Evolutionary conservation across 2,797 vertebrate species (phyloP), one percentile per base, ranked within the genome.

Genomic region (Hypotaenidia okinawae): DNA sequence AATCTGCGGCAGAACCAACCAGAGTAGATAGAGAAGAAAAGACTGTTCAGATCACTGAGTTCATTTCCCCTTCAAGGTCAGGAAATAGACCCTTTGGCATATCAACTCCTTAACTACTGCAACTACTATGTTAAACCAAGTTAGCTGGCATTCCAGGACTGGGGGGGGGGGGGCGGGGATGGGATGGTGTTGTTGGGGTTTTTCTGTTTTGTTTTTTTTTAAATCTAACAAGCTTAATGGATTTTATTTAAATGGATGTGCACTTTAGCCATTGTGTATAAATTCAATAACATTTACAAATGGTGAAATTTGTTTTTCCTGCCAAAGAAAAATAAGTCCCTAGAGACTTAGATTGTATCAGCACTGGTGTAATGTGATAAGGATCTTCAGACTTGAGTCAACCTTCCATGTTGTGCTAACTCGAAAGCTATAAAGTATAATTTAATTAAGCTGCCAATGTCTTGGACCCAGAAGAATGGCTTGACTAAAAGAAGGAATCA

Each of bases 251-350:
- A 95, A 94, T 95, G 84, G 88, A 92, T 92, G 54, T 87, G 81
- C 84, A 90, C 90, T 95, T 94, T 74, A 92, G 39, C 73, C 58
- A 76, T 89, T 90, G 84, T 94, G 24, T 94, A 68, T 95, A 90
- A 91, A 93, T 93, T 96, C 90, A 95, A 74, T 95, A 96, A 90
- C 78, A 86, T 84, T 92, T 95, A 95, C 57, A 91, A 95, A 95
- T 92, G 79, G 80, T 89, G 67, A 89, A 86, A 93, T 93, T 95
- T 86, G 67, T 82, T 94, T 95, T 93, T 96, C 72, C 69, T 94
- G 84, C 52, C 87, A 86, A 94, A 92, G 84, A 92, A 94, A 90
- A 96, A 72, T 89, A 95, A 47, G 63, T 91, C 96, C 69, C 76
- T 64, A 27, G 92, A 91, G 96, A 79, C 75, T 80, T 78, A 92